Evolutionary conservation across 1,140 invertebrate genomes (phyloP), one percentile per base, ranked within the genome.

Genomic region (Drosophila rufa): DNA sequence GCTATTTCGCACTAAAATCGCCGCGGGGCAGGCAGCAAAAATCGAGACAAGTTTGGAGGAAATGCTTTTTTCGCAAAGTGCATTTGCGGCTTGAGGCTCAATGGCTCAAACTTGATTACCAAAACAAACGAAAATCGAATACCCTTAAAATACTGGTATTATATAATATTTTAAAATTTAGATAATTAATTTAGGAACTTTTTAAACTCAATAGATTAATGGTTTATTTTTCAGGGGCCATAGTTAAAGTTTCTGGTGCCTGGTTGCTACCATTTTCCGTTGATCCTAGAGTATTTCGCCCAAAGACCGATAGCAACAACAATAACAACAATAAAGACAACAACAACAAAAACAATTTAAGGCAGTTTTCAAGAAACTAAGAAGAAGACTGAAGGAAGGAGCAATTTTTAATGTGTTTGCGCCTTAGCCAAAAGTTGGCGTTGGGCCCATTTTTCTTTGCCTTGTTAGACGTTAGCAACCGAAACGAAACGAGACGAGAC

Each of bases 391-490:
- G 64, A 48, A 65, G 65, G 61, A 67, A 80, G 69, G 59, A 75
- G 74, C 70, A 78, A 85, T 90, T 90, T 89, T 90, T 90, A 90
- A 90, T 90, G 85, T 90, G 85, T 79, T 90, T 89, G 85, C 85
- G 85, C 85, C 79, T 85, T 90, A 85, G 81, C 85, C 85, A 80
- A 90, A 84, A 91, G 77, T 89, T 90, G 84, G 85, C 78, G 84
- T 89, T 89, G 84, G 84, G 84, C 85, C 84, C 89, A 91, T 91
- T 91, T 91, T 91, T 91, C 89, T 91, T 91, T 65, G 79, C 79
- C 89, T 91, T 91, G 89, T 91, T 91, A 91, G 89, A 75, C 68
- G 74, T 78, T 74, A 57, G 53, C 36, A 43, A 73, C 45, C 53
- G 38, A 74, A 73, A 59, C 67, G 53, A 60, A 47, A 38, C 17